Evolutionary conservation across 2,888 invertebrate species (phyloP).

Genomic region (Andrena marginata): DNA sequence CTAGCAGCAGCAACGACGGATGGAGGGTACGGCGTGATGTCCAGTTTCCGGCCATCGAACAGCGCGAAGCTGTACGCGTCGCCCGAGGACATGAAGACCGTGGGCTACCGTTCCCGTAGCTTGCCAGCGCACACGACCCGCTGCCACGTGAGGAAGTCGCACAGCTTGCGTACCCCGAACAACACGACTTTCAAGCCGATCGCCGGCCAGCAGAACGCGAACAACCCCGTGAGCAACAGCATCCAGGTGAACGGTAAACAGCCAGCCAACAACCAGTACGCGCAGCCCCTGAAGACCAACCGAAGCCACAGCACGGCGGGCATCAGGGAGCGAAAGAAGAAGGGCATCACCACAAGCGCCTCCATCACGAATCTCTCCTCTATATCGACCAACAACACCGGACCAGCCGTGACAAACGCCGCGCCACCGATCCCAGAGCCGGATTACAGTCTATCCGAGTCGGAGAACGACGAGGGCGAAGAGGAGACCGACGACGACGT

Average conservation of each 20-base stretch:
- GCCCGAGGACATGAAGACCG: slow-evolving; percentile 92
- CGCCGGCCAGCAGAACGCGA: slow-evolving; percentile 52
- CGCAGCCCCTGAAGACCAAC: slow-evolving; percentile 86
- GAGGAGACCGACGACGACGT: slow-evolving; percentile 87
- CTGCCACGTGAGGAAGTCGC: slow-evolving; percentile 88
- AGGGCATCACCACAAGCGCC: slow-evolving; percentile 82
- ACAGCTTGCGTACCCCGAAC: slow-evolving; percentile 87
- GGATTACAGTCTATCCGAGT: slow-evolving; percentile 95
- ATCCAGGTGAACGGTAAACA: slow-evolving; percentile 70
- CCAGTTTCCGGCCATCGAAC: slow-evolving; percentile 95
- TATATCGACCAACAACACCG: slow-evolving; percentile 62
- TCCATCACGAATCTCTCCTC: slow-evolving; percentile 83
- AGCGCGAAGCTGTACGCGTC: slow-evolving; percentile 95
- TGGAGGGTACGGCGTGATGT: slow-evolving; percentile 88
- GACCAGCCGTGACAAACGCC: slow-evolving; percentile 56
- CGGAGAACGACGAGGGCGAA: slow-evolving; percentile 89
- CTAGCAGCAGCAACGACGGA: slow-evolving; percentile 82
- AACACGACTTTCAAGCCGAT: slow-evolving; percentile 84
- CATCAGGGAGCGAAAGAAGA: slow-evolving; percentile 83
- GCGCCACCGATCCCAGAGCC: slow-evolving; percentile 95
- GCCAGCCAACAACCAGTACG: slow-evolving; percentile 86
- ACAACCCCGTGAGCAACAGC: slow-evolving; percentile 52
- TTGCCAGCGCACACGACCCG: slow-evolving; percentile 86
- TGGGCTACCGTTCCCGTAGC: slow-evolving; percentile 88
- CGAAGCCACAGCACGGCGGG: slow-evolving; percentile 82